Evolutionary conservation across 2,888 invertebrate species (phyloP), one percentile per base, ranked within the genome.

Genomic region (Endomychus coccineus): DNA sequence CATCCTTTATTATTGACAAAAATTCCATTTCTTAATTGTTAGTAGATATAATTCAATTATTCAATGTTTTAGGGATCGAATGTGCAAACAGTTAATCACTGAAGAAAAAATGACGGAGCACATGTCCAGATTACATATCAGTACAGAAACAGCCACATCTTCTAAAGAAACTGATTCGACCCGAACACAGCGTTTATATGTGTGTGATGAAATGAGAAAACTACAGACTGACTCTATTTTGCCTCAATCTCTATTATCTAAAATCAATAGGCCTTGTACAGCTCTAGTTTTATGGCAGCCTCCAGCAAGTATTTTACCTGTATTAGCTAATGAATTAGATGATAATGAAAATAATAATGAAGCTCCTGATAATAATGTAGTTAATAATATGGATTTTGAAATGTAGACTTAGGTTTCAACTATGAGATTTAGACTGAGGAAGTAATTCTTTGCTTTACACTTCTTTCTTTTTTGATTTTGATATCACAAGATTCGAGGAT

Each of bases 51-150:
- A n/a, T n/a, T n/a, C n/a, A n/a, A n/a, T n/a, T n/a, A n/a, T n/a
- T n/a, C n/a, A n/a, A n/a, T n/a, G n/a, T n/a, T n/a, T n/a, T n/a
- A n/a, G n/a, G n/a, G n/a, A n/a, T n/a, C n/a, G n/a, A n/a, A n/a
- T n/a, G n/a, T n/a, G n/a, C n/a, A 88, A 88, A 56, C 83, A 85
- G 58, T 72, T 80, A 23, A 85, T 87, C 44, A 84, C 85, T 0
- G 87, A 87, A 59, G 87, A 87, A 55, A 83, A 81, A 61, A 87
- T 88, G 78, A 80, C 85, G 0, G 84, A 82, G 14, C 84, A 86
- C 54, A 73, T 88, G 44, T 79, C 75, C 46, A 75, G 80, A 21
- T 68, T 88, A 17, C 84, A 85, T 56, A 84, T 88, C 48, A 73
- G 69, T 52, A 60, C 67, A 4, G 64, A 66, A 55, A 61, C 64